Conservation (phyloP, 1,140 invertebrate genomes). For the Acromyrmex charruanus region DNA sequence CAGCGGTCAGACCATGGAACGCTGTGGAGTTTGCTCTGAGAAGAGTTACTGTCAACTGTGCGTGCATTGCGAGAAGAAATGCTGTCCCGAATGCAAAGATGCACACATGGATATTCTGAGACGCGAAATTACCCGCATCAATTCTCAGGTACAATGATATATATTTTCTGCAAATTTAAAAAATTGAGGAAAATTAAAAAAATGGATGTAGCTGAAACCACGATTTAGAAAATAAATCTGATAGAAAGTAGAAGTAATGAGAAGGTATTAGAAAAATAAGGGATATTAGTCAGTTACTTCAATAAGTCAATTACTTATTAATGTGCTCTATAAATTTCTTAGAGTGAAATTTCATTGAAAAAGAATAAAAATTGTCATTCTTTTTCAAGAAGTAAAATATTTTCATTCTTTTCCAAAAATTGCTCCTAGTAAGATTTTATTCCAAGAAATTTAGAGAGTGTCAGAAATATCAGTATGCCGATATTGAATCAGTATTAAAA, state of each 20-base stretch:
- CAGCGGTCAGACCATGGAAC: conserved; percentile 94
- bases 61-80: conserved; percentile 97
- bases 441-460: neutral
- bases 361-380: too few species aligned
- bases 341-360: too few species aligned
- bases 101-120: conserved; percentile 98
- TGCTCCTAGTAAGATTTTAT: too few species aligned
- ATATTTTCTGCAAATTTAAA: neutral
- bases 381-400: too few species aligned
- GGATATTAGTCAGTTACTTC: neutral
- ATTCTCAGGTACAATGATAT: conserved; percentile 92
- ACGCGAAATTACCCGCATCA: conserved; percentile 97
- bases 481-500: neutral
- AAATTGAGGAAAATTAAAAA: neutral
- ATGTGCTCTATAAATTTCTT: too few species aligned
- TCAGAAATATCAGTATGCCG: neutral
- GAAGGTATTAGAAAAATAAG: neutral
- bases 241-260: neutral
- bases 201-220: neutral
- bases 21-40: conserved; percentile 96
- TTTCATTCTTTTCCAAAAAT: too few species aligned
- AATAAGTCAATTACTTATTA: neutral
- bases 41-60: conserved; percentile 96
- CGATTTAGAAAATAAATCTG: neutral
- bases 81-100: conserved; percentile 95